These are phyloP conservation scores for Pyrrhia umbra DNA, from an alignment of 2,888 invertebrate species.

Conservation along the genomic window DNA sequence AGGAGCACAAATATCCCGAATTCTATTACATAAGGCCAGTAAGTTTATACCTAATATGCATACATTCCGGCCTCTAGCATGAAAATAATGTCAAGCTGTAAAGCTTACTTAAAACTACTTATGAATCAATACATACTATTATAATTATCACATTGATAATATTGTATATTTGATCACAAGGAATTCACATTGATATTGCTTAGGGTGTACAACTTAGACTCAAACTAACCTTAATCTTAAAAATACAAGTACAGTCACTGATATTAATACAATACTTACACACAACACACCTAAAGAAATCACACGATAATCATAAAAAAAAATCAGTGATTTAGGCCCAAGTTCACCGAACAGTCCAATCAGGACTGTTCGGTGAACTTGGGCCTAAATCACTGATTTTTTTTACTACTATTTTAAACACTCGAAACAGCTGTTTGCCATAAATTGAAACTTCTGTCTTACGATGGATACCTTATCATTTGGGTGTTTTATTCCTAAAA, in stretches of 20 bases:
- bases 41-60: constrained; percentile 12
- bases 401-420: no score
- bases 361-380: no score
- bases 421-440: no score
- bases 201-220: neutral
- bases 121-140: constrained; percentile 12
- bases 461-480: no score
- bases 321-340: no score
- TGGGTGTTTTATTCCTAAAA: no score
- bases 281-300: neutral
- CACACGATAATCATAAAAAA: neutral
- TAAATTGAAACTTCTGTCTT: no score
- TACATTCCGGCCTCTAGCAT: constrained; percentile 23
- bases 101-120: constrained; percentile 15
- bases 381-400: no score
- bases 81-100: neutral
- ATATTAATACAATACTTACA: neutral
- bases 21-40: neutral
- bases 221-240: neutral
- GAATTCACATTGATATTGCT: constrained; percentile 2
- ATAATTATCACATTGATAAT: constrained; percentile 11
- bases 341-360: no score
- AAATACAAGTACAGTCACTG: neutral
- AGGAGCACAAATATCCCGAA: no score
- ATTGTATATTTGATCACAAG: constrained; percentile 38